phyloP scores from a whole-genome alignment of 2,113 vertebrate species.

The Ceyx melanurus region DNA sequence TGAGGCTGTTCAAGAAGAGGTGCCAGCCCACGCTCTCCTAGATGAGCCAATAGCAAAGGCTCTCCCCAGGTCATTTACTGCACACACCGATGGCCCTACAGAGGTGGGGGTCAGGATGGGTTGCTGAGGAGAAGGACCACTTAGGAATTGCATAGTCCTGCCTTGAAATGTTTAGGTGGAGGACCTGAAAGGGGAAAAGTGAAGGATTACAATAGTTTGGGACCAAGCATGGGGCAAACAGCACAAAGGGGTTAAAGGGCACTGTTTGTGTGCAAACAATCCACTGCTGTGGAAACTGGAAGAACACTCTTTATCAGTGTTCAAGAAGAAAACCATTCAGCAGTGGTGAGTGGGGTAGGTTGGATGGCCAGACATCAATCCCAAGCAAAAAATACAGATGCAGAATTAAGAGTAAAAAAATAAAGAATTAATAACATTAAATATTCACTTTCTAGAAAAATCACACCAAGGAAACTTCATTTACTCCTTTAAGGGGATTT shows the following conservation, averaged over 20 bases:
- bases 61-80: not conserved
- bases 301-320: not conserved
- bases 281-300: accelerated
- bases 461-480: not conserved
- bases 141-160: not conserved
- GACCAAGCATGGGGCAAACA: not conserved
- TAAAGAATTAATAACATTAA: not conserved
- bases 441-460: not conserved
- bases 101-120: accelerated
- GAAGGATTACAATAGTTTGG: not conserved
- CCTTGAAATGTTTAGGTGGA: not conserved
- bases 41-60: not conserved
- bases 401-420: not conserved
- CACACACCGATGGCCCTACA: not conserved
- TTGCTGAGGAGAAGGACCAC: not conserved
- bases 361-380: not conserved
- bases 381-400: not conserved
- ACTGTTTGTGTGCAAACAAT: not conserved
- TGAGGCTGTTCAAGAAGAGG: not conserved
- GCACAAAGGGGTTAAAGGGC: not conserved
- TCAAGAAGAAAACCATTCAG: not conserved
- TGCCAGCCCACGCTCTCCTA: accelerated
- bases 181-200: not conserved
- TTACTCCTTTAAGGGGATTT: not conserved
- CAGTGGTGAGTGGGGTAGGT: not conserved